Percentiles rank a stretch among this genome's conserved stretches.
phyloP scores from a whole-genome alignment of 1,140 invertebrate species.

The Heterodera schachtii region DNA sequence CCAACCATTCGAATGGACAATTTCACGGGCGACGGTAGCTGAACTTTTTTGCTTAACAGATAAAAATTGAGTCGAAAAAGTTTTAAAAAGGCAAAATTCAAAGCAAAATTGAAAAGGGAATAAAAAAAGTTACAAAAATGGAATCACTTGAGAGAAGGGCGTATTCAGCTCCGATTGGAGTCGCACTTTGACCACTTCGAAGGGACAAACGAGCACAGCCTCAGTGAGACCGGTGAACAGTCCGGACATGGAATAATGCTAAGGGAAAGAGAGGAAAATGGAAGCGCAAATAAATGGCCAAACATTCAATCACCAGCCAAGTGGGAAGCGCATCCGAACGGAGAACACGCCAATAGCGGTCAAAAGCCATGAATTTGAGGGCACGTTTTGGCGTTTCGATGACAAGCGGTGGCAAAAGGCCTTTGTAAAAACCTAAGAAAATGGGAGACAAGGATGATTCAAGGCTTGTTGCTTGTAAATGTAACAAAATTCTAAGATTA shows the following conservation, averaged over 20 bases:
- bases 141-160: conserved; percentile 11
- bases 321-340: conserved; percentile 75
- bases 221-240: conserved; percentile 83
- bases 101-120: no score
- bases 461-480: no score
- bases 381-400: conserved; percentile 91
- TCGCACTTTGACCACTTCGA: conserved; percentile 89
- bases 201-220: conserved; percentile 86
- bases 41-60: conserved; percentile 74
- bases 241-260: conserved; percentile 84
- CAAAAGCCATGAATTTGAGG: conserved; percentile 88
- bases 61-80: conserved; percentile 1
- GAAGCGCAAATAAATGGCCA: conserved; percentile 30
- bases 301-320: conserved; percentile 29
- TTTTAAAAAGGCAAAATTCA: no score
- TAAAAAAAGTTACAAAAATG: no score
- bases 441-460: no score
- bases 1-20: conserved; percentile 76
- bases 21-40: conserved; percentile 78
- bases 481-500: no score
- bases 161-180: conserved; percentile 67
- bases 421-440: conserved; percentile 69
- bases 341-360: conserved; percentile 73
- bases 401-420: conserved; percentile 84
- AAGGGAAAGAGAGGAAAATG: background rate